Evolutionary conservation across 2,113 vertebrate genomes (phyloP).

Genomic region (Oriolus oriolus): DNA sequence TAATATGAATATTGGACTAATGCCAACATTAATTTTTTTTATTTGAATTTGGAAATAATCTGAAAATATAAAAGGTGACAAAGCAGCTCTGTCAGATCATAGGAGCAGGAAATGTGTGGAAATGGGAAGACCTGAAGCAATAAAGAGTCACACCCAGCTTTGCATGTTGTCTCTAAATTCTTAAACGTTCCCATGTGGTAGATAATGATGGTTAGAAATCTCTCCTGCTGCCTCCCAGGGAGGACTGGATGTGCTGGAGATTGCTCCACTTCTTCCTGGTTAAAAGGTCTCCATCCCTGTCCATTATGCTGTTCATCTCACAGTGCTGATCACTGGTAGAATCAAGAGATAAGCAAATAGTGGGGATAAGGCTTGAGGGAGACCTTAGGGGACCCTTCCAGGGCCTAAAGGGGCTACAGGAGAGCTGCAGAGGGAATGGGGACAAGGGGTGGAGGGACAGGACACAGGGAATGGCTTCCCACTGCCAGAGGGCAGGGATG

Average conservation of each 20-base stretch:
- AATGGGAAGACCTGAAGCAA: neutral
- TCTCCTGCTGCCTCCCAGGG: neutral
- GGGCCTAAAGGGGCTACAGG: neutral
- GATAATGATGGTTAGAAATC: neutral
- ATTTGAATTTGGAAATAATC: neutral
- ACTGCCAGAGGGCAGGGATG: fast-evolving
- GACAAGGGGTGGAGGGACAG: neutral
- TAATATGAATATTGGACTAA: neutral
- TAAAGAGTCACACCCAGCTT: neutral
- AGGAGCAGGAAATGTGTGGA: neutral
- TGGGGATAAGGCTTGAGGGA: no score
- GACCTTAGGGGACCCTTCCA: neutral
- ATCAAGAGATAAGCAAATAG: neutral
- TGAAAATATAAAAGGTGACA: neutral
- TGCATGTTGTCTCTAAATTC: neutral
- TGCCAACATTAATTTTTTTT: fast-evolving
- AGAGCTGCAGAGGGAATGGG: neutral
- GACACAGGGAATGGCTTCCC: neutral
- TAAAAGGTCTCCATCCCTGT: neutral
- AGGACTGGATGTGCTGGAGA: neutral
- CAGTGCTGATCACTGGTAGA: neutral
- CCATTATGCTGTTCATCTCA: neutral
- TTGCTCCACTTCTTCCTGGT: fast-evolving
- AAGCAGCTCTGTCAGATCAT: neutral
- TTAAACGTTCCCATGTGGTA: fast-evolving